These are phyloP conservation scores for Scaptomyza parva DNA, from an alignment of 2,888 invertebrate species.

Conservation along the genomic window DNA sequence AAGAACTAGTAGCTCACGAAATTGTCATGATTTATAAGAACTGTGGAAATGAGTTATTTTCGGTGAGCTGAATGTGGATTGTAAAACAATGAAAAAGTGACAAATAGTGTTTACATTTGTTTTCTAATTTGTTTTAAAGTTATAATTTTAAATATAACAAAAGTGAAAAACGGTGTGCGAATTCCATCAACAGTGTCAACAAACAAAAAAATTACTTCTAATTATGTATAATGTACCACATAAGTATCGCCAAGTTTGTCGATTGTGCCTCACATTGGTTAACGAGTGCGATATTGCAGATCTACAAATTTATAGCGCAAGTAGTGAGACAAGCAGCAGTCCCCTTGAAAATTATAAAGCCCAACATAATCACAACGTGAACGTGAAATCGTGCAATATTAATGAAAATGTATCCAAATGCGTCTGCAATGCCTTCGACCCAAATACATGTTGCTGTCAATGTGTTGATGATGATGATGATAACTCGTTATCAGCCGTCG, in stretches of 20 bases:
- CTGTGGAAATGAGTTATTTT: constrained; percentile 60
- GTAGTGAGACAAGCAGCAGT: constrained; percentile 31
- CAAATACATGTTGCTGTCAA: constrained; percentile 61
- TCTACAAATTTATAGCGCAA: constrained; percentile 84
- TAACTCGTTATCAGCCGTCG: constrained; percentile 60
- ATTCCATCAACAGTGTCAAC: constrained; percentile 47
- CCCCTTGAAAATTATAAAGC: constrained; percentile 31
- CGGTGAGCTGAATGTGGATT: constrained; percentile 72
- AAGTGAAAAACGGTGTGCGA: constrained; percentile 41
- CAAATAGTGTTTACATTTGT: constrained; percentile 73
- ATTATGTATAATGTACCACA: constrained; percentile 96
- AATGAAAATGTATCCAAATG: constrained; percentile 50
- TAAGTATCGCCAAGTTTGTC: constrained; percentile 97
- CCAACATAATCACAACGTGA: constrained; percentile 19
- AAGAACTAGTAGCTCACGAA: constrained; percentile 48
- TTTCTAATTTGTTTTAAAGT: constrained; percentile 76
- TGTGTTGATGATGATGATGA: constrained; percentile 45
- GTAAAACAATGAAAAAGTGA: constrained; percentile 76
- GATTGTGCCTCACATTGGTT: constrained; percentile 94
- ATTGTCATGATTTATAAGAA: constrained; percentile 31
- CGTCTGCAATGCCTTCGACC: constrained; percentile 53
- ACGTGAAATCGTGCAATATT: constrained; percentile 42
- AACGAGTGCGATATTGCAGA: constrained; percentile 90
- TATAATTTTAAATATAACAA: constrained; percentile 67
- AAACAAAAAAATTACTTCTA: constrained; percentile 74